Conservation (phyloP, 2,113 vertebrate species). For the Odocoileus hemionus region DNA sequence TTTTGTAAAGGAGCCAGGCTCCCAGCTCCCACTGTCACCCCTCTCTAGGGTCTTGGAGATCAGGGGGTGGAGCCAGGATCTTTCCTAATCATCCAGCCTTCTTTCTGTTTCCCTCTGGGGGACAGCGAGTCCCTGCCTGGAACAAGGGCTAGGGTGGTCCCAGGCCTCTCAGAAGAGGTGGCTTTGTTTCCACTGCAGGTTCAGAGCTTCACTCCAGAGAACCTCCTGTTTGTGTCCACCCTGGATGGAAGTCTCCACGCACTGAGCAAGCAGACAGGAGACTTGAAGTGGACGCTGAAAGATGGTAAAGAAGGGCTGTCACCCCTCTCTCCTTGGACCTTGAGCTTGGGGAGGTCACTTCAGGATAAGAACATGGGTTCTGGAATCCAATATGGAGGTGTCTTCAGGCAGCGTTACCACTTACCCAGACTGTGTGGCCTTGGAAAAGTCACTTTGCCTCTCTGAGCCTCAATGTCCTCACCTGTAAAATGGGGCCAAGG, state of each 20-base stretch:
- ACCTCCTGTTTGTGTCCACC: slow-evolving; percentile 92
- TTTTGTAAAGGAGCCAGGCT: background rate
- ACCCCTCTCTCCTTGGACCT: background rate
- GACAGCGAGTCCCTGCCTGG: background rate
- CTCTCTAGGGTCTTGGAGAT: background rate
- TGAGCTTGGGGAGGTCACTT: background rate
- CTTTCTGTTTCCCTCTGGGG: background rate
- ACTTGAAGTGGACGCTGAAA: slow-evolving; percentile 93
- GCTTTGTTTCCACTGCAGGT: background rate
- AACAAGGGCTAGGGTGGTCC: background rate
- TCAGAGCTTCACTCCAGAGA: slow-evolving; percentile 86
- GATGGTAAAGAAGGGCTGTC: slow-evolving; percentile 83
- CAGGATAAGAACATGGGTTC: background rate
- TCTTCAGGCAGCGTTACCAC: background rate
- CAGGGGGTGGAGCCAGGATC: background rate
- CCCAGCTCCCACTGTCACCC: background rate
- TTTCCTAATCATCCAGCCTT: background rate
- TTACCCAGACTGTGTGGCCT: background rate
- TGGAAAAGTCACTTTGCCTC: background rate
- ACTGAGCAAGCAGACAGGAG: slow-evolving; percentile 91
- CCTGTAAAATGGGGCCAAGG: background rate
- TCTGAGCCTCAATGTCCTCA: background rate
- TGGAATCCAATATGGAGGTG: too few relatives aligned
- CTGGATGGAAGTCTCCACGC: slow-evolving; percentile 95
- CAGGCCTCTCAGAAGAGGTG: background rate